A percentile compares a stretch with the other conserved stretches of the same genome.
phyloP scores from a whole-genome alignment of 1,140 invertebrate species.

The Pogonognathellus flavescens region DNA sequence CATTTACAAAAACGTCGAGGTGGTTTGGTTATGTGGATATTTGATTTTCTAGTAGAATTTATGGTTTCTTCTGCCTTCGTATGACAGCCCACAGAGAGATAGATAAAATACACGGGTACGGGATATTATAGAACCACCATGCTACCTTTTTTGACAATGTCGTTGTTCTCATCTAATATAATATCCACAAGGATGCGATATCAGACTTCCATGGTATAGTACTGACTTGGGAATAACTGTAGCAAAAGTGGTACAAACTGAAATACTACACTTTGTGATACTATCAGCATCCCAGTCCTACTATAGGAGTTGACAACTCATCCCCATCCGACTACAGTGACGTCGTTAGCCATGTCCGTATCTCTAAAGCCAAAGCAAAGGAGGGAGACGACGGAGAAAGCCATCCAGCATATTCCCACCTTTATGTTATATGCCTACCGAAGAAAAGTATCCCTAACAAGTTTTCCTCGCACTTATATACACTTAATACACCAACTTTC shows the following conservation, averaged over 20 bases:
- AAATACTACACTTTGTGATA: not conserved
- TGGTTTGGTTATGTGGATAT: slow-evolving; percentile 30
- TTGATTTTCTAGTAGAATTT: slow-evolving; percentile 40
- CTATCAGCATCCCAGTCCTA: slow-evolving; percentile 25
- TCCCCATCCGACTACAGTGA: slow-evolving; percentile 28
- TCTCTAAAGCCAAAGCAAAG: not conserved
- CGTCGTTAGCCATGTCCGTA: not conserved
- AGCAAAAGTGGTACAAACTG: not conserved
- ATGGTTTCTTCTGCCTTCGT: slow-evolving; percentile 14
- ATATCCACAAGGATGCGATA: not conserved
- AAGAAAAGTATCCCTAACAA: too few relatives aligned
- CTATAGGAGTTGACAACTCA: slow-evolving; percentile 23
- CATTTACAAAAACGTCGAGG: slow-evolving; percentile 1
- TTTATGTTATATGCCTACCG: too few relatives aligned
- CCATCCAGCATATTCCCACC: not conserved
- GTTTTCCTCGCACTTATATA: too few relatives aligned
- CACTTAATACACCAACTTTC: too few relatives aligned
- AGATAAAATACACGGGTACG: slow-evolving; percentile 44
- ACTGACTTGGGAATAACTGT: slow-evolving; percentile 32
- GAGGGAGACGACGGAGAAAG: not conserved
- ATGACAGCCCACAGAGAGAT: slow-evolving; percentile 28
- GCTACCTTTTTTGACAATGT: slow-evolving; percentile 40
- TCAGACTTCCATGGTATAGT: not conserved
- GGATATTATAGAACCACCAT: not conserved
- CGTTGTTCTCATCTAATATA: not conserved